Percentiles rank a stretch among this genome's conserved stretches.
These are phyloP conservation scores for Amphimedon queenslandica DNA, from an alignment of 37 sponge, comb jelly and placozoan genomes.

Conservation along the genomic window DNA sequence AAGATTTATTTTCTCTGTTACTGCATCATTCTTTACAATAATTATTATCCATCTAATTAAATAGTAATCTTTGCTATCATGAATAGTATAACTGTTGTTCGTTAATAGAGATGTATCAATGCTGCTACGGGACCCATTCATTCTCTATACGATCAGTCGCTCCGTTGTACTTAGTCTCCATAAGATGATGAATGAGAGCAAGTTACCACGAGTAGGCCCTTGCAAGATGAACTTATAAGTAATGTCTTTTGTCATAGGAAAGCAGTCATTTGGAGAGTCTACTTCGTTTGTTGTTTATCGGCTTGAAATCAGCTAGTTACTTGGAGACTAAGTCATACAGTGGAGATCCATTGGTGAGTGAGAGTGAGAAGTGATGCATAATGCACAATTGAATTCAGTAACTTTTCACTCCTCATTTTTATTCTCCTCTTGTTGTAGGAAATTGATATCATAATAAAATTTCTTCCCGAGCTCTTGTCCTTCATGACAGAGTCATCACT, in stretches of 20 bases:
- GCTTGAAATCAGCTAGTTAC: conserved; percentile 57
- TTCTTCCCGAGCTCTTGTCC: conserved; percentile 64
- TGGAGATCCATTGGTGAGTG: conserved; percentile 59
- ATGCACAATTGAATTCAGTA: not conserved
- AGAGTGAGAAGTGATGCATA: not conserved
- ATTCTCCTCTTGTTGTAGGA: conserved; percentile 35
- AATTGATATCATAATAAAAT: conserved; percentile 41
- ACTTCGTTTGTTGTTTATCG: conserved; percentile 73
- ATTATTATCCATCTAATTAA: too few relatives aligned
- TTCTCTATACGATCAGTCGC: conserved; percentile 61
- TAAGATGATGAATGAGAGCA: conserved; percentile 39
- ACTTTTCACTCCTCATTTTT: too few relatives aligned
- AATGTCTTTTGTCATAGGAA: conserved; percentile 43
- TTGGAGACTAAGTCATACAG: conserved; percentile 65
- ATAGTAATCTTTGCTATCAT: too few relatives aligned
- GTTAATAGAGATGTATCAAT: conserved; percentile 80
- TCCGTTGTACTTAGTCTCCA: conserved; percentile 55
- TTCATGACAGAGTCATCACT: conserved; percentile 57
- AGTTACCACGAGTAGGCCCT: conserved; percentile 77
- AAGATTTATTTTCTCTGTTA: too few relatives aligned
- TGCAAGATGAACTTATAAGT: not conserved
- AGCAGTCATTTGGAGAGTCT: conserved; percentile 64
- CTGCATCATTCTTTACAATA: too few relatives aligned
- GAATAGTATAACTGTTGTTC: too few relatives aligned
- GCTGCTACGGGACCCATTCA: conserved; percentile 89